phyloP scores from a whole-genome alignment of 2,888 invertebrate genomes.

The Tillus elongatus region DNA sequence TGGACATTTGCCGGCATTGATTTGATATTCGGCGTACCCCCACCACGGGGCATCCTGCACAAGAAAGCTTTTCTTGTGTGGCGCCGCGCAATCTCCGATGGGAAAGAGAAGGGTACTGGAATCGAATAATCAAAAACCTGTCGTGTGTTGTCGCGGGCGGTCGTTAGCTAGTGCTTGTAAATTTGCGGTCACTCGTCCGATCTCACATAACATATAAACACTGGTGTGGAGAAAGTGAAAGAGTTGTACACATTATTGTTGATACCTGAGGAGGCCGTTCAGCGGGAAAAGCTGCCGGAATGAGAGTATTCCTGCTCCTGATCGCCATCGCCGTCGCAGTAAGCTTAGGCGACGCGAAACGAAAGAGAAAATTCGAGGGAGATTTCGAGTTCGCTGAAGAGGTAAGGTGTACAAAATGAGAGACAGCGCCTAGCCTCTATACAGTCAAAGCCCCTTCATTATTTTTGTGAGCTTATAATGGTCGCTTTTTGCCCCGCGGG shows the following conservation, averaged over 20 bases:
- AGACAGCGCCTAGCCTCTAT: too few relatives aligned
- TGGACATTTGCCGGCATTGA: slow-evolving; percentile 6
- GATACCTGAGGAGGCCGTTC: too few relatives aligned
- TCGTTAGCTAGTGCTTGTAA: slow-evolving; percentile 22
- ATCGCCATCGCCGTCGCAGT: slow-evolving; percentile 40
- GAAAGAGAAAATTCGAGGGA: slow-evolving; percentile 66
- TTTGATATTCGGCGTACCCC: too few relatives aligned
- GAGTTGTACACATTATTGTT: too few relatives aligned
- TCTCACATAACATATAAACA: too few relatives aligned
- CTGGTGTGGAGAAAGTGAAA: too few relatives aligned
- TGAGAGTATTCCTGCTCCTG: slow-evolving; percentile 43
- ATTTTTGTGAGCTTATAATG: too few relatives aligned
- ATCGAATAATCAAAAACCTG: slow-evolving; percentile 37
- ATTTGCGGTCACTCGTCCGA: too few relatives aligned
- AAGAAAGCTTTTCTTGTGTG: slow-evolving; percentile 26
- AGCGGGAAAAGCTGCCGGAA: too few relatives aligned
- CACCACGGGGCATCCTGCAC: too few relatives aligned
- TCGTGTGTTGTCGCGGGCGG: slow-evolving; percentile 31
- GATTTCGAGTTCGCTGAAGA: slow-evolving; percentile 74
- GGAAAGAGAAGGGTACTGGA: slow-evolving; percentile 26
- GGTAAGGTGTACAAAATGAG: slow-evolving; percentile 43
- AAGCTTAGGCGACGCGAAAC: slow-evolving; percentile 43
- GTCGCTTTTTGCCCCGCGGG: too few relatives aligned
- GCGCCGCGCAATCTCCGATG: slow-evolving; percentile 34
- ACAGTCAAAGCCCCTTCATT: too few relatives aligned